A percentile compares a stretch with the other conserved stretches of the same genome.
phyloP scores from a whole-genome alignment of 2,113 vertebrate genomes.

The Mirounga angustirostris region DNA sequence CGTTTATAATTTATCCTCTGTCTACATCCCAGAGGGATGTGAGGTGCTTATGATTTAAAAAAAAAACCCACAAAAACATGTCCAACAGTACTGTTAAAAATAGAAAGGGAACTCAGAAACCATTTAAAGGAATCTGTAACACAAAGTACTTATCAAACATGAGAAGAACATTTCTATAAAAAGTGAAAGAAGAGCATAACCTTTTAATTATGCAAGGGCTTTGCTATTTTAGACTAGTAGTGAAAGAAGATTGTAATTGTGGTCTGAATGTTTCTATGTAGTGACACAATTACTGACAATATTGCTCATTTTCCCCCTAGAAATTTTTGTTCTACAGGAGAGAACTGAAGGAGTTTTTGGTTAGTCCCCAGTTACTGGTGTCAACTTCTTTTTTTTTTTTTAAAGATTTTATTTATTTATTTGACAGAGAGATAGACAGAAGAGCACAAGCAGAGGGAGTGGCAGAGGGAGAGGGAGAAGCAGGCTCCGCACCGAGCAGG shows the following conservation, averaged over 20 bases:
- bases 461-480: no score
- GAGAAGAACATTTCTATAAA: conserved; percentile 52
- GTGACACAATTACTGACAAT: conserved; percentile 24
- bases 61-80: not conserved
- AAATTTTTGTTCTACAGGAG: conserved; percentile 57
- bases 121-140: conserved; percentile 30
- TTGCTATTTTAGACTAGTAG: conserved; percentile 24
- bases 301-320: not conserved
- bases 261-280: conserved; percentile 45
- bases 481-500: no score
- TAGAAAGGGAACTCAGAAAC: conserved; percentile 53
- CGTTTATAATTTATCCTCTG: conserved; percentile 49
- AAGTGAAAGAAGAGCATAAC: conserved; percentile 67
- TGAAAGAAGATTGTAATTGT: conserved; percentile 63
- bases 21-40: conserved; percentile 16
- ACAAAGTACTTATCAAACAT: conserved; percentile 17
- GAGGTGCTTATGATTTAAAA: not conserved
- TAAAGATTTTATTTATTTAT: no score
- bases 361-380: not conserved
- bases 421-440: no score
- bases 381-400: not conserved
- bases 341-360: conserved; percentile 28
- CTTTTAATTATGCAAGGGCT: conserved; percentile 50
- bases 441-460: no score
- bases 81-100: conserved; percentile 56